Evolutionary conservation across 2,113 vertebrate species (phyloP).

Genomic region (Sinocyclocheilus anshuiensis): DNA sequence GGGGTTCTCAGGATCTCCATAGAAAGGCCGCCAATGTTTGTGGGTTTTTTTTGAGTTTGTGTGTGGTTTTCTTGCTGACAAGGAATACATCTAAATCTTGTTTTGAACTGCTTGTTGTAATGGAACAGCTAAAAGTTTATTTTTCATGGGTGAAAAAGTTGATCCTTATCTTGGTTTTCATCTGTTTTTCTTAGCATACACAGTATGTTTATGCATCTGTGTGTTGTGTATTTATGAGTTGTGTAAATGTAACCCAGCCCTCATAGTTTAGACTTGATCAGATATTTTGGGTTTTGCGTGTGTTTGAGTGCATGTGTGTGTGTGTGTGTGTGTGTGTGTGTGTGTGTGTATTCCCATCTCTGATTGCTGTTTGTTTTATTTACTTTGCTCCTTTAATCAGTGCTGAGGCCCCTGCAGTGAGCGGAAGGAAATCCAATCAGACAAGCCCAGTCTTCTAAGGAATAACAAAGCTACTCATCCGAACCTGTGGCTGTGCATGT

Average conservation of each 20-base stretch:
- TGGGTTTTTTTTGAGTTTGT: not conserved
- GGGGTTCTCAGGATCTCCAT: not conserved
- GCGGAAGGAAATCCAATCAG: slow-evolving; percentile 46
- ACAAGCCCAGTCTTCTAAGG: slow-evolving; percentile 25
- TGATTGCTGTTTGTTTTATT: slow-evolving; percentile 77
- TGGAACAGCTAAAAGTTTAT: not conserved
- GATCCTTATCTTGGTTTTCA: slow-evolving; percentile 12
- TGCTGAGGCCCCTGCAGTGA: slow-evolving; percentile 13
- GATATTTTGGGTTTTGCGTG: slow-evolving; percentile 16
- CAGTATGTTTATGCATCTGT: slow-evolving; percentile 48
- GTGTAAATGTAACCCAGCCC: slow-evolving; percentile 22
- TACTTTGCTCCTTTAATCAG: slow-evolving; percentile 49
- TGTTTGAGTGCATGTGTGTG: slow-evolving; percentile 34
- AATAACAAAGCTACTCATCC: slow-evolving; percentile 26
- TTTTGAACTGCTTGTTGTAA: not conserved
- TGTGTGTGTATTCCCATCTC: slow-evolving; percentile 40
- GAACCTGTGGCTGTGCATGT: slow-evolving; percentile 18
- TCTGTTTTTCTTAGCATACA: not conserved
- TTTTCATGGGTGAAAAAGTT: not conserved
- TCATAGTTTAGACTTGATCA: slow-evolving; percentile 26
- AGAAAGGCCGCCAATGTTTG: not conserved
- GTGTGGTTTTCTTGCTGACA: slow-evolving; percentile 45
- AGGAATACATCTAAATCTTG: slow-evolving; percentile 1
- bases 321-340: slow-evolving; percentile 56
- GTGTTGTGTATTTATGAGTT: slow-evolving; percentile 18